Evolutionary conservation across 2,888 invertebrate species (phyloP), one percentile per base, ranked within the genome.

Genomic region (Sphinx pinastri): DNA sequence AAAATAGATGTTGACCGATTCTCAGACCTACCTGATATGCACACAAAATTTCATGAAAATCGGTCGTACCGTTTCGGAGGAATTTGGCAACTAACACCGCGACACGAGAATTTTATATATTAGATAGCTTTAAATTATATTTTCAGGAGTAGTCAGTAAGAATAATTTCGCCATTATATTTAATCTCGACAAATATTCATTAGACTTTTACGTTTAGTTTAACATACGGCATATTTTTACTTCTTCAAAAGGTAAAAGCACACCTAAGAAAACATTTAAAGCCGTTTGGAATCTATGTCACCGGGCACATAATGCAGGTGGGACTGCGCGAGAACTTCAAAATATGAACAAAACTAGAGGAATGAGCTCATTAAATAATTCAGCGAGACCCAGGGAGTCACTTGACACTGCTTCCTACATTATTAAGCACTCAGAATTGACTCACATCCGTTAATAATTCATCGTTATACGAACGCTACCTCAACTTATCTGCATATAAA

Each of bases 341-440:
- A 70, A 71, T 72, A 72, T 75, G 75, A 83, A 80, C 80, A 75
- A 78, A 78, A 77, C 78, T 68, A 72, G 73, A 60, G 72, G 68
- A 81, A 78, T 75, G 78, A 79, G 74, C 73, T 77, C 75, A 77
- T 83, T 88, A 80, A 81, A 89, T 86, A 86, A 87, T 89, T 86
- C 79, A 86, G 74, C 55, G 73, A 70, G 80, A 81, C 81, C 77
- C 81, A 47, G 58, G 70, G 71, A 84, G 83, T 79, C 79, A 79
- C 83, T 83, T 84, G 81, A 84, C 83, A 83, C 79, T 76, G 72
- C 76, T 78, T 79, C 74, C 76, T 86, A 79, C 82, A 88, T 86
- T 84, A 87, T 88, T 84, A 84, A 88, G 79, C 80, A 72, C 76
- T 72, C 74, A 68, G 80, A 84, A 87, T 84, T 85, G 84, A 76